Percentiles rank a stretch among this genome's conserved stretches.
Evolutionary conservation across 1,140 invertebrate genomes (phyloP).

Genomic region (Latrodectus geometricus): DNA sequence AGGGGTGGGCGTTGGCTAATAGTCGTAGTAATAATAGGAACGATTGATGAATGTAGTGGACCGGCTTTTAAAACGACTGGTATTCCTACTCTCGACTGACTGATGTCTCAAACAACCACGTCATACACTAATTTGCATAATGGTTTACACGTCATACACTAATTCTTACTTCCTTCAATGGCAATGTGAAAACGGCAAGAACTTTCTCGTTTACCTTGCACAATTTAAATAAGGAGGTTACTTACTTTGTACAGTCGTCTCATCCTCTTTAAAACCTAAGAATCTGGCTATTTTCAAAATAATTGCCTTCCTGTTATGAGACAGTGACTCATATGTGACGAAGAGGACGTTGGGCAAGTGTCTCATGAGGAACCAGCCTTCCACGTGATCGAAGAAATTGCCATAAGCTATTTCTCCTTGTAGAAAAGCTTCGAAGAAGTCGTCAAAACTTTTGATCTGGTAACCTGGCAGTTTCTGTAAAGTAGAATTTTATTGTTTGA

Average conservation of each 20-base stretch:
- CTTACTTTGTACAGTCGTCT: background rate
- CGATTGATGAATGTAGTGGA: no score
- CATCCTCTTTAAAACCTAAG: background rate
- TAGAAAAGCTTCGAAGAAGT: conserved; percentile 54
- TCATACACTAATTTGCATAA: no score
- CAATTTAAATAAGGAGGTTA: background rate
- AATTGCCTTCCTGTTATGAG: background rate
- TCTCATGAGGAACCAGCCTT: conserved; percentile 13
- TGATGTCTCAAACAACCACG: no score
- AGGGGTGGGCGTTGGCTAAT: no score
- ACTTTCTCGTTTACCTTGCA: no score
- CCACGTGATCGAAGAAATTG: conserved; percentile 39
- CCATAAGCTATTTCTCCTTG: conserved; percentile 52
- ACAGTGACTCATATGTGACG: conserved; percentile 55
- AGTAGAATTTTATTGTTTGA: background rate
- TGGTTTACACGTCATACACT: no score
- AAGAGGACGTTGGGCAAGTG: conserved; percentile 53
- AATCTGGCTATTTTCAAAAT: conserved; percentile 7
- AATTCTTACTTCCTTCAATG: no score
- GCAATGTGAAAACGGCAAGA: no score
- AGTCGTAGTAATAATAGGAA: no score
- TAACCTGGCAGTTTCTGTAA: background rate
- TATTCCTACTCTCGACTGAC: no score
- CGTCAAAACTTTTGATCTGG: conserved; percentile 15
- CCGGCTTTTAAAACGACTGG: no score